A percentile compares a stretch with the other conserved stretches of the same genome.
Evolutionary conservation across 2,113 vertebrate species (phyloP).

Genomic region (Atractosteus spatula): DNA sequence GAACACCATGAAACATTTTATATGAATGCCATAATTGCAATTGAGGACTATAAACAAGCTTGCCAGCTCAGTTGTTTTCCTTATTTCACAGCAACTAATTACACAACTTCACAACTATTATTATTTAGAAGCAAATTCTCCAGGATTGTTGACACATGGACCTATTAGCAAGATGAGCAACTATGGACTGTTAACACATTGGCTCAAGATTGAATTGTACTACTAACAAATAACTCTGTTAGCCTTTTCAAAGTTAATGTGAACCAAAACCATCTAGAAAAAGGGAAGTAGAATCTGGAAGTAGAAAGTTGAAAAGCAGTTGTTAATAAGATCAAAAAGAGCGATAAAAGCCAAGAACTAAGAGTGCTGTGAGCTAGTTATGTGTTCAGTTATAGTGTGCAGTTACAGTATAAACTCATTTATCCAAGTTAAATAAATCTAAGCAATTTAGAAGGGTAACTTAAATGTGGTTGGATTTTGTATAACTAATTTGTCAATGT

Average conservation of each 20-base stretch:
- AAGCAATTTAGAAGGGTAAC: constrained; percentile 6
- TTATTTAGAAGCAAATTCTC: constrained; percentile 15
- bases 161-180: constrained; percentile 10
- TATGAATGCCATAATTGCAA: constrained; percentile 18
- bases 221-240: neutral
- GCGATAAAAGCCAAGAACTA: neutral
- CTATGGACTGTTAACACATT: constrained; percentile 14
- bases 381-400: constrained; percentile 5
- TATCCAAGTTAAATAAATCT: constrained; percentile 15
- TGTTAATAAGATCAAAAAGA: constrained; percentile 16
- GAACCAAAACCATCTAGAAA: constrained; percentile 3
- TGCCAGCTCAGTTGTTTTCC: constrained; percentile 14
- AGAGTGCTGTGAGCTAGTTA: neutral
- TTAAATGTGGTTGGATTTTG: constrained; percentile 6
- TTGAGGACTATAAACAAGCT: constrained; percentile 17
- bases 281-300: neutral
- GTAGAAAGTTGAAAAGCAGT: constrained; percentile 2
- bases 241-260: neutral
- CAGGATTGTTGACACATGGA: constrained; percentile 19
- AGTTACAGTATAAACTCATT: constrained; percentile 5
- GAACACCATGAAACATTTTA: constrained; percentile 20
- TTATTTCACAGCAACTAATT: constrained; percentile 23
- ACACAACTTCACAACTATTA: constrained; percentile 19
- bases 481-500: constrained; percentile 10
- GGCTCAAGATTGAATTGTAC: neutral